These are phyloP conservation scores for Intellagama lesueurii DNA, from an alignment of 2,797 vertebrate genomes.

Conservation along the genomic window DNA sequence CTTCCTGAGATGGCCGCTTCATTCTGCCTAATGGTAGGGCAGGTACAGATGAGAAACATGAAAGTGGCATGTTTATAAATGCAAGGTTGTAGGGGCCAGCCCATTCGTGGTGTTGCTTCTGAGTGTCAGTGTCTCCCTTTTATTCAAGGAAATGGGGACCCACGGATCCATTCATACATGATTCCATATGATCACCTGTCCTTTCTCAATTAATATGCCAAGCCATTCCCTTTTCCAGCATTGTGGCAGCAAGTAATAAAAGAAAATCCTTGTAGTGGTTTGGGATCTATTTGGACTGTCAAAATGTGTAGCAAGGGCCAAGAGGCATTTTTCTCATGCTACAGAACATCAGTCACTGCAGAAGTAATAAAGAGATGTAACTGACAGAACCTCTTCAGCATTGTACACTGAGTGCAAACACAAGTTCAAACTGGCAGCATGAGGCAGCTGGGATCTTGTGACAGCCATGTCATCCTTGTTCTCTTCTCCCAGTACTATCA, in stretches of 20 bases:
- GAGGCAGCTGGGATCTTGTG: constrained; percentile 15
- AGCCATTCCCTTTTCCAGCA: constrained; percentile 26
- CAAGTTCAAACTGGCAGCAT: background rate
- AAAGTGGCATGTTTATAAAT: background rate
- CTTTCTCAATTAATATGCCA: background rate
- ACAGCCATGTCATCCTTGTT: background rate
- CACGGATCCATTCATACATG: background rate
- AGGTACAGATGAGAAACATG: background rate
- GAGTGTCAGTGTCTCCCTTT: background rate
- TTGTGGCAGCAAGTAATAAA: constrained; percentile 19
- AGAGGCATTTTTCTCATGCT: constrained; percentile 3
- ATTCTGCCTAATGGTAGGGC: background rate
- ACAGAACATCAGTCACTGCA: constrained; percentile 41
- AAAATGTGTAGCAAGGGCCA: background rate
- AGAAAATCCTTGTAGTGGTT: constrained; percentile 24
- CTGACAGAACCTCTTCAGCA: constrained; percentile 40
- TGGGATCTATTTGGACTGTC: constrained; percentile 36
- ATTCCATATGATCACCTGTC: background rate
- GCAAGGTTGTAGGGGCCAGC: background rate
- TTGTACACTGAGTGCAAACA: background rate
- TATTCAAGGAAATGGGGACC: background rate
- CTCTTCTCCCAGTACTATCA: constrained; percentile 5
- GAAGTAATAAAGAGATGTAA: constrained; percentile 35
- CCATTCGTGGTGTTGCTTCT: background rate
- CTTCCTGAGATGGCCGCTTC: background rate